Evolutionary conservation across 2,888 invertebrate species (phyloP), one percentile per base, ranked within the genome.

Genomic region (Gastracanthus pulcherrimus): DNA sequence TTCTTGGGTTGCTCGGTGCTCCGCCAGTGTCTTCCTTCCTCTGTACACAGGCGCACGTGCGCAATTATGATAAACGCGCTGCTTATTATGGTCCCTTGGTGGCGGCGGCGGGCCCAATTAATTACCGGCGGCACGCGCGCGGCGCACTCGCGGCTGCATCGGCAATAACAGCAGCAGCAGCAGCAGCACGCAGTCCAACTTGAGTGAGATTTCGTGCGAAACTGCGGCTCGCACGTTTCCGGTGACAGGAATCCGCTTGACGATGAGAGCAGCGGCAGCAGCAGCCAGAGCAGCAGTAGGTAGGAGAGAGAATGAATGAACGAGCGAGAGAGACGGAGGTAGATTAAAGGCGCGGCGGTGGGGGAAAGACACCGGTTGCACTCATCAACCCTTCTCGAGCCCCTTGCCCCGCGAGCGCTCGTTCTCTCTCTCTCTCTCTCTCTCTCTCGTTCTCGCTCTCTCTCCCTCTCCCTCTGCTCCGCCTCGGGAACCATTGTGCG

Each of bases 301-400:
- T 69, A 76, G 76, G 72, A 76, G 69, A 70, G 79, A 81, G 80
- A 80, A 82, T 81, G 82, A 83, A 82, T 81, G 82, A 72, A 62
- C 76, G 51, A 41, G 77, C 31, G 66, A 79, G 67, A 67, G 81
- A 81, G 79, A 71, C 71, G 72, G 72, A 76, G 55, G 77, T 76
- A 83, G 78, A 83, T 83, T 79, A 84, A 82, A 81, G 83, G 78
- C 75, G 75, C 41, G 29, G 60, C 62, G 82, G 87, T 86, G 89
- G 90, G 90, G 89, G 88, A 88, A 89, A 89, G 90, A 90, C 90
- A 90, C 90, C 90, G 90, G 90, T 90, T 90, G 90, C 90, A 89
- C 90, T 90, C 90, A 90, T 90, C 90, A 90, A 90, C 89, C 89
- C 90, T 89, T 89, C 89, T 67, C 81, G 74, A 31, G 36, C 71